Evolutionary conservation across 2,888 invertebrate genomes (phyloP).

Genomic region (Lithophane leautieri): DNA sequence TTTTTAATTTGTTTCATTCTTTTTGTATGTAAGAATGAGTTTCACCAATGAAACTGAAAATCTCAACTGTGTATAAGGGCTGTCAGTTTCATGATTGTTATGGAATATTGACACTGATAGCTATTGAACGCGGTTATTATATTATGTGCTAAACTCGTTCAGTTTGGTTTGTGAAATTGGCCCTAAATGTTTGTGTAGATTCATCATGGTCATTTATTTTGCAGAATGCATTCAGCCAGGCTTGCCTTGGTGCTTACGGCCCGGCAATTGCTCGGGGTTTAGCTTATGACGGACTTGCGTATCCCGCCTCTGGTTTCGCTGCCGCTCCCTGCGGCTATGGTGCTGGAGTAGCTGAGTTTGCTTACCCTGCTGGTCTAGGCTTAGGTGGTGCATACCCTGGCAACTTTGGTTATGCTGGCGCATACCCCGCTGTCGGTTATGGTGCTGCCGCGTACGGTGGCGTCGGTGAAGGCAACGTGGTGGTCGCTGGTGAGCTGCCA

Average conservation of each 20-base stretch:
- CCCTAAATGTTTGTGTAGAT: not conserved
- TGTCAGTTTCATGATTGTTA: no score
- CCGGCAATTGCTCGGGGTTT: not conserved
- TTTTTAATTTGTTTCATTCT: no score
- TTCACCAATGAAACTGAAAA: no score
- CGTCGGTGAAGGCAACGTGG: conserved; percentile 55
- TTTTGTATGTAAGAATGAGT: no score
- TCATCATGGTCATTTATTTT: not conserved
- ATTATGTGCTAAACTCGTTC: no score
- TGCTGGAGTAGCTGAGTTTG: not conserved
- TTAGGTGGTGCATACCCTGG: no score
- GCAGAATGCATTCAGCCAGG: conserved; percentile 1
- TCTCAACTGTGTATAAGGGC: no score
- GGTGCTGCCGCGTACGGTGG: conserved; percentile 50
- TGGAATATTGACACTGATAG: no score
- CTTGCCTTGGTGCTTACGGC: conserved; percentile 16
- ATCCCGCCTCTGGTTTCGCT: not conserved
- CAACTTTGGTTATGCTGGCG: not conserved
- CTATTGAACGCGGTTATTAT: no score
- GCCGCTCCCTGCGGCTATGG: conserved; percentile 1
- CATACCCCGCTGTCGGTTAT: conserved; percentile 1
- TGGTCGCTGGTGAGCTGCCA: conserved; percentile 62
- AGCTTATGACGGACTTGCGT: conserved; percentile 14
- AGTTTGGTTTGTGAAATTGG: no score
- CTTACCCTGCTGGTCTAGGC: not conserved